A percentile compares a stretch with the other conserved stretches of the same genome.
Conservation (phyloP, 2,113 vertebrate species). For the Camelus dromedarius region DNA sequence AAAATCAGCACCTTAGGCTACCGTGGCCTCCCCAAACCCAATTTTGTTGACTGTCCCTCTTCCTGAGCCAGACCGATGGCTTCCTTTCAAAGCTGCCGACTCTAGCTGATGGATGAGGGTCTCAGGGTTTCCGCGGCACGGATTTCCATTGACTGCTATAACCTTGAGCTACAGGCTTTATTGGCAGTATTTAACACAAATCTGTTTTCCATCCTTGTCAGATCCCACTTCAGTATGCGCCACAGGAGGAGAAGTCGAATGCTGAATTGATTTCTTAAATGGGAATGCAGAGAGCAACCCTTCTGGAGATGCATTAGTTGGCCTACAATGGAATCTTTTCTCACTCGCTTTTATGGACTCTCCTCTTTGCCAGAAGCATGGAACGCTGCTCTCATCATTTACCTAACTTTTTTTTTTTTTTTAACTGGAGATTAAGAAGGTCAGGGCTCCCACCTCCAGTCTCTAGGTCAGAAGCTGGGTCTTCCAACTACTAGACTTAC, state of each 20-base stretch:
- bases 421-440: not conserved
- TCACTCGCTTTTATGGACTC: constrained; percentile 65
- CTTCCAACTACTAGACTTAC: not conserved
- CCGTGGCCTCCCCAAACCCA: not conserved
- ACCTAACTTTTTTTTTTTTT: not conserved
- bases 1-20: not conserved
- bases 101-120: constrained; percentile 80
- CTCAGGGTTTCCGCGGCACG: constrained; percentile 70
- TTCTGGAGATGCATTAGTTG: constrained; percentile 78
- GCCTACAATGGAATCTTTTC: constrained; percentile 80
- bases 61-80: constrained; percentile 38
- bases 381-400: not conserved
- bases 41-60: not conserved
- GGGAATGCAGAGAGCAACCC: constrained; percentile 81
- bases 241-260: constrained; percentile 83
- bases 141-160: constrained; percentile 81
- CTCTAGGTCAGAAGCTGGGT: not conserved
- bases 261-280: constrained; percentile 87
- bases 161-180: constrained; percentile 87
- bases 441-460: not conserved
- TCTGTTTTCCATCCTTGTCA: constrained; percentile 88
- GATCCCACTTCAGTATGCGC: constrained; percentile 85
- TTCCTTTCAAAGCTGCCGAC: constrained; percentile 79
- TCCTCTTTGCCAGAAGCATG: constrained; percentile 32
- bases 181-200: constrained; percentile 88